Evolutionary conservation across 2,888 invertebrate species (phyloP).

Genomic region (Rhaphigaster nebulosa): DNA sequence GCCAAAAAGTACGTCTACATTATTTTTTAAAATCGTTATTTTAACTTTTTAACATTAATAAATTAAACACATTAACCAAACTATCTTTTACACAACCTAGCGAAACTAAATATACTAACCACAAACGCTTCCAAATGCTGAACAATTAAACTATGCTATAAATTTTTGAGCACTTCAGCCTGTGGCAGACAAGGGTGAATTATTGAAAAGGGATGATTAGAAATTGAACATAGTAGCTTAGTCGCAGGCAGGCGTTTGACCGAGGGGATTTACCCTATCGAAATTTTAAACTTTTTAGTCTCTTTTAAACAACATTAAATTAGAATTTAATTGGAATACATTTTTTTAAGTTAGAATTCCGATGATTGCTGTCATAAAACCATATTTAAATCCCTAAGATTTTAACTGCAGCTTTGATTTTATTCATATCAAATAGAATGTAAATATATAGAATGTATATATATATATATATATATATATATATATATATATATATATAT

Average conservation of each 20-base stretch:
- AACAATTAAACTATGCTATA: background rate
- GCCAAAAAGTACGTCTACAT: background rate
- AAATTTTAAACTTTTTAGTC: background rate
- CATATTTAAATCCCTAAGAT: too few species aligned
- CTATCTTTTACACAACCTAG: background rate
- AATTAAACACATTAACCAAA: background rate
- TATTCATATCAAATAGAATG: too few species aligned
- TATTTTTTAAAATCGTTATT: too few species aligned
- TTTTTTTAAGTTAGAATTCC: too few species aligned
- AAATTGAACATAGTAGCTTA: background rate
- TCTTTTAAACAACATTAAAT: background rate
- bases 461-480: too few species aligned
- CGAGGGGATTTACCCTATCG: background rate
- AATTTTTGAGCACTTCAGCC: background rate
- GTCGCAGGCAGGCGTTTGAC: background rate
- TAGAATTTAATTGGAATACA: too few species aligned
- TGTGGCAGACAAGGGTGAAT: background rate
- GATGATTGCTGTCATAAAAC: too few species aligned
- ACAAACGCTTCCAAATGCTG: background rate
- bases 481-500: too few species aligned
- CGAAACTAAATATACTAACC: background rate
- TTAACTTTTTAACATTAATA: too few species aligned
- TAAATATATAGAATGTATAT: too few species aligned
- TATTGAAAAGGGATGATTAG: background rate
- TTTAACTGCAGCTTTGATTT: too few species aligned